Conservation (phyloP, 2,113 vertebrate genomes). For the Bos javanicus region DNA sequence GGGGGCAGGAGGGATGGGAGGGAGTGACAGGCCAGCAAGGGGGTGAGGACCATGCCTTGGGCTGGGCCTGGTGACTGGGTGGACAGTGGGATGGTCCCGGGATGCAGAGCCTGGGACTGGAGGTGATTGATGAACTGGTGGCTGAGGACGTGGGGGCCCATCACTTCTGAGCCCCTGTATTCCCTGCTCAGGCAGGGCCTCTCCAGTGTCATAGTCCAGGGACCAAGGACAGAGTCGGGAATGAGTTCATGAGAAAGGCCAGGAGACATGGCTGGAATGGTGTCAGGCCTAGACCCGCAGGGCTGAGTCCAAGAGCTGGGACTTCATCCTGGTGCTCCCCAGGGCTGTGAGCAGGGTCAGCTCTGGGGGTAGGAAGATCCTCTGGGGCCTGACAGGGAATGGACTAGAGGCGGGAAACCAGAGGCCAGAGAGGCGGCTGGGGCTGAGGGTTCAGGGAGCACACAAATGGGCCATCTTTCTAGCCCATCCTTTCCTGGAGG, state of each 20-base stretch:
- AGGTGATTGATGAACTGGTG: background rate
- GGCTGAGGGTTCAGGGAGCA: background rate
- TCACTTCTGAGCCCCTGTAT: background rate
- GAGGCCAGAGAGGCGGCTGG: background rate
- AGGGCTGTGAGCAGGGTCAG: background rate
- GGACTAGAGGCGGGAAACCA: background rate
- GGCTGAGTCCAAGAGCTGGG: background rate
- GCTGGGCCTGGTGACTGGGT: background rate
- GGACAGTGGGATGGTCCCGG: background rate
- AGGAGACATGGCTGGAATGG: background rate
- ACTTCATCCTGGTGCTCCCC: background rate
- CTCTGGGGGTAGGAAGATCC: background rate
- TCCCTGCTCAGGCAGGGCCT: background rate
- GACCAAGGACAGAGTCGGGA: background rate
- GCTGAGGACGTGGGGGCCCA: background rate
- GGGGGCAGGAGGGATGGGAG: background rate
- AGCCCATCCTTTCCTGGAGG: background rate
- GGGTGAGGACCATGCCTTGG: background rate
- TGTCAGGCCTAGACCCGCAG: background rate
- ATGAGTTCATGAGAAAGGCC: background rate
- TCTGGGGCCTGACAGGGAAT: too few species aligned
- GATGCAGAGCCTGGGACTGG: background rate
- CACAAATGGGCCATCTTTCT: background rate
- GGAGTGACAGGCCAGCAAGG: background rate
- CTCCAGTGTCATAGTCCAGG: background rate